Conservation (phyloP, 2,113 vertebrate species). For the Lampris incognitus region DNA sequence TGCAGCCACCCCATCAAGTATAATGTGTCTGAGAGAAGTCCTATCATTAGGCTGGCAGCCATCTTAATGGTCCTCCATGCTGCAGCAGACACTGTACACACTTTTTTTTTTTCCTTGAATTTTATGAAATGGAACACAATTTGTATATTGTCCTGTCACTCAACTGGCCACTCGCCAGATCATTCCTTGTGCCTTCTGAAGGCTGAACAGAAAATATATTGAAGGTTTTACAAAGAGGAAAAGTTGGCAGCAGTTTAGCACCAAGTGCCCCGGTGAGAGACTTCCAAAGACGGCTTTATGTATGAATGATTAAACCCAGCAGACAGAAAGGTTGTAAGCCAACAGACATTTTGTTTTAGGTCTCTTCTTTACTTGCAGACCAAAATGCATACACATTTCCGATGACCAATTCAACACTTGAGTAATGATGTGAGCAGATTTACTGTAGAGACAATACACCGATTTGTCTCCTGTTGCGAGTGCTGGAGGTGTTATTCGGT, state of each 20-base stretch:
- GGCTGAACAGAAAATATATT: conserved; percentile 16
- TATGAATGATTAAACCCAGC: conserved; percentile 4
- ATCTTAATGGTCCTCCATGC: conserved; percentile 8
- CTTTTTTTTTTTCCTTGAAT: conserved; percentile 27
- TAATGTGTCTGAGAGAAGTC: conserved; percentile 7
- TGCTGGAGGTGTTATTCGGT: conserved; percentile 47
- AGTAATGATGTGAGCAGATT: conserved; percentile 53
- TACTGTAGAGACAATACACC: conserved; percentile 30
- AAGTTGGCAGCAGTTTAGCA: background rate
- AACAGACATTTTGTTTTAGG: conserved; percentile 16
- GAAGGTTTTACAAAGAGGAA: background rate
- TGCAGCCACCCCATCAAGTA: background rate
- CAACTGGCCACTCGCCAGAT: conserved; percentile 14
- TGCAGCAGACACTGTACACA: conserved; percentile 13
- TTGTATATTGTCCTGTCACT: conserved; percentile 8
- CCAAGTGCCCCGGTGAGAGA: background rate
- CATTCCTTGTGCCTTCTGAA: conserved; percentile 53
- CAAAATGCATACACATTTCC: conserved; percentile 30
- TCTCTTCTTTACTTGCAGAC: conserved; percentile 24
- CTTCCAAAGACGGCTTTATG: conserved; percentile 21
- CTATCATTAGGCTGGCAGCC: background rate
- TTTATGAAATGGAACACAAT: conserved; percentile 19
- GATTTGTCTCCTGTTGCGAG: conserved; percentile 50
- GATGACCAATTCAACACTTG: conserved; percentile 29
- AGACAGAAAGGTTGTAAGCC: background rate